These are phyloP conservation scores for Manis crassicaudata DNA, from an alignment of 2,797 vertebrate genomes.

Conservation along the genomic window DNA sequence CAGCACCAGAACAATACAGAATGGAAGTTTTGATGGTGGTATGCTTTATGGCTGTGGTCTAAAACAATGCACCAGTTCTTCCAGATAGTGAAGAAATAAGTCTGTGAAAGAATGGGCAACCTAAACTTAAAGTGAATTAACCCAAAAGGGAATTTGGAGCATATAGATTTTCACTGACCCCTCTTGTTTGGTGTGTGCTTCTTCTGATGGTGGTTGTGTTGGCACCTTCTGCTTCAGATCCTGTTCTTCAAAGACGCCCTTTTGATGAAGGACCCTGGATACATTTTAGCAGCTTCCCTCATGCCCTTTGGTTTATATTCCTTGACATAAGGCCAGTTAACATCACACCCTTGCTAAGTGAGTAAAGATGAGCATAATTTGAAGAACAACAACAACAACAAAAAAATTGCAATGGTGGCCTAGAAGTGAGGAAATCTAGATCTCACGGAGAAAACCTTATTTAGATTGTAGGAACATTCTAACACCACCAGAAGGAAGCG, in stretches of 20 bases:
- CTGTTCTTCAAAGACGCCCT: background rate
- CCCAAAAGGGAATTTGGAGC: background rate
- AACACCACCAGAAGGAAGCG: background rate
- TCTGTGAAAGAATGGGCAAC: background rate
- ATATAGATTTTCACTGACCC: accelerated
- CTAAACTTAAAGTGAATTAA: background rate
- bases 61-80: background rate
- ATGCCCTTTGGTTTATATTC: background rate
- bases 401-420: background rate
- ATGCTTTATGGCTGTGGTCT: background rate
- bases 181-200: accelerated
- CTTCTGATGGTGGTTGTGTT: background rate
- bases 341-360: background rate
- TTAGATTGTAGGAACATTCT: background rate
- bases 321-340: background rate
- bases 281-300: background rate
- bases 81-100: background rate
- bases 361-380: background rate
- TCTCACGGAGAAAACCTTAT: background rate
- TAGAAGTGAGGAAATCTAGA: background rate
- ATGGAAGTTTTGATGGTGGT: background rate
- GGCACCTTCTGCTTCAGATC: background rate
- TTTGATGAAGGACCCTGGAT: background rate
- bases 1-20: background rate
- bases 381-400: background rate